A percentile compares a stretch with the other conserved stretches of the same genome.
phyloP scores from a whole-genome alignment of 2,888 invertebrate species.

The Rosalia funebris region DNA sequence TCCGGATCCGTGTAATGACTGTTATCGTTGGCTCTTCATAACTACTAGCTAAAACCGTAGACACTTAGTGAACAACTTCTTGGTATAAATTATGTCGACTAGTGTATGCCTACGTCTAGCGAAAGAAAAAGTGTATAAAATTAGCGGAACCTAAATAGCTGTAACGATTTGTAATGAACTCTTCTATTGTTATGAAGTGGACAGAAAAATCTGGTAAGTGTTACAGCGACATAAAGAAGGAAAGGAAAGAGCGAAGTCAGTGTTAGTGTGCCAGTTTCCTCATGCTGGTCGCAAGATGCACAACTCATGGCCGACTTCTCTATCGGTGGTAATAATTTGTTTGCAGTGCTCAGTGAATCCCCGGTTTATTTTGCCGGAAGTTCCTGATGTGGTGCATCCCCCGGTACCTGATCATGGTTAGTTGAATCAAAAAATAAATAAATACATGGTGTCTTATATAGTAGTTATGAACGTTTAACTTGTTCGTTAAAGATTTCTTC shows the following conservation, averaged over 20 bases:
- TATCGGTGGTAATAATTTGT: conserved; percentile 29
- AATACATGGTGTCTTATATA: no score
- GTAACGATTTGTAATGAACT: background rate
- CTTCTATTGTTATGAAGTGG: background rate
- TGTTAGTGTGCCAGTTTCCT: conserved; percentile 40
- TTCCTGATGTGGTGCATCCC: conserved; percentile 64
- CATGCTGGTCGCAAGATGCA: conserved; percentile 37
- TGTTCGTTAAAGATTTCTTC: no score
- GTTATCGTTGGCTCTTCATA: no score
- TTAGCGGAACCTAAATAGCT: background rate
- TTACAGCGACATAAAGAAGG: conserved; percentile 25
- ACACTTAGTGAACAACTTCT: no score
- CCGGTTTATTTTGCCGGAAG: conserved; percentile 59
- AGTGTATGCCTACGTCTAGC: background rate
- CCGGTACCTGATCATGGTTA: conserved; percentile 65
- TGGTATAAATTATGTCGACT: background rate
- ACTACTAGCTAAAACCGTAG: no score
- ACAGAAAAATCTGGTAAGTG: conserved; percentile 16
- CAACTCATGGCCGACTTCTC: conserved; percentile 12
- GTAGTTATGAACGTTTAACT: no score
- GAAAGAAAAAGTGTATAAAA: background rate
- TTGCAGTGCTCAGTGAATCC: conserved; percentile 26
- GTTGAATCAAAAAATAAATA: conserved; percentile 27
- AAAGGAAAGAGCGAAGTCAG: conserved; percentile 22
- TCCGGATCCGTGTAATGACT: no score